Evolutionary conservation across 2,888 invertebrate species (phyloP).

Genomic region (Xylota segnis): DNA sequence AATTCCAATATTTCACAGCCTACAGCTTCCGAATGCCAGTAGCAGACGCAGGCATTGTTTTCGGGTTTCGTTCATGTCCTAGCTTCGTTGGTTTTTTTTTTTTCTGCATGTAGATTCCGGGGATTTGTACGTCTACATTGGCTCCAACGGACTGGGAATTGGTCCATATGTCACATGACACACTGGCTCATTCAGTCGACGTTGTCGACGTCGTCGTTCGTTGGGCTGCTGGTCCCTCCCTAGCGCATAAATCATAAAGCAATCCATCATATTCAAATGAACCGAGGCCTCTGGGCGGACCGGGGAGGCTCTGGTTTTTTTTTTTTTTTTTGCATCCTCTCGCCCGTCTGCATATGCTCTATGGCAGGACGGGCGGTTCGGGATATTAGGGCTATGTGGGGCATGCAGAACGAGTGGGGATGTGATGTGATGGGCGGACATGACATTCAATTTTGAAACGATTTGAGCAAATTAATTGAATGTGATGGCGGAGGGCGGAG

Average conservation of each 20-base stretch:
- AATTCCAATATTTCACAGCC: constrained; percentile 57
- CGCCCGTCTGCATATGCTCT: constrained; percentile 31
- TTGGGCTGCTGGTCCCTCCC: constrained; percentile 21
- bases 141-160: constrained; percentile 57
- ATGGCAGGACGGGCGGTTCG: constrained; percentile 15
- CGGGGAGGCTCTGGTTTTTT: constrained; percentile 18
- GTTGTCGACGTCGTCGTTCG: background rate
- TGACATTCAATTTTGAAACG: constrained; percentile 74
- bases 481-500: constrained; percentile 32
- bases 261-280: constrained; percentile 76
- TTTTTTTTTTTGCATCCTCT: constrained; percentile 19
- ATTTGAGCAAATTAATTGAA: constrained; percentile 75
- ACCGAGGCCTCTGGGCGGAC: constrained; percentile 47
- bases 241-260: constrained; percentile 73
- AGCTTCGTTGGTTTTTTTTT: constrained; percentile 12
- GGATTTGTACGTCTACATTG: constrained; percentile 32
- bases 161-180: constrained; percentile 72
- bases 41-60: constrained; percentile 66
- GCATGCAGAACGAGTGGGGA: constrained; percentile 11
- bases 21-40: constrained; percentile 49
- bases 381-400: constrained; percentile 45
- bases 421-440: constrained; percentile 68
- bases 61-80: constrained; percentile 38
- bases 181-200: constrained; percentile 62
- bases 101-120: background rate